These are phyloP conservation scores for Halichoerus grypus DNA, from an alignment of 2,113 vertebrate genomes.

Conservation along the genomic window DNA sequence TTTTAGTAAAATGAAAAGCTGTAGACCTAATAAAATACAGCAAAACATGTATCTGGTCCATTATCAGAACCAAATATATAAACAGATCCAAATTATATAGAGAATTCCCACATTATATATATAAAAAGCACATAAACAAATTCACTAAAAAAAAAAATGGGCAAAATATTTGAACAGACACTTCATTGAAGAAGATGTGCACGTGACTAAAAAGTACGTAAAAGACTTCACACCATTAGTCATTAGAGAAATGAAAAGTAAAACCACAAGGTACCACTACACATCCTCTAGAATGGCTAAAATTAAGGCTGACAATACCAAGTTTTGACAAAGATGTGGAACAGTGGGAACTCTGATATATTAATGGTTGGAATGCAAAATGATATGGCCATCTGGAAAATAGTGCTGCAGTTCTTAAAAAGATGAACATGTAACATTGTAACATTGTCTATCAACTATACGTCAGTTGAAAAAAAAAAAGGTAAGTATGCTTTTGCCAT, in stretches of 20 bases:
- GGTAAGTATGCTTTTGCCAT: neutral
- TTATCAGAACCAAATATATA: neutral
- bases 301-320: neutral
- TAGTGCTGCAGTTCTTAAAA: neutral
- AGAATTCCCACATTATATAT: neutral
- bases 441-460: neutral
- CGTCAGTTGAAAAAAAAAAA: neutral
- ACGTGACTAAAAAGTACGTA: neutral
- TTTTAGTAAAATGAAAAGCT: slow-evolving; percentile 44
- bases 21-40: neutral
- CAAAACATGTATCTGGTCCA: neutral
- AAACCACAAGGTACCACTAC: neutral
- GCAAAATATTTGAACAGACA: neutral
- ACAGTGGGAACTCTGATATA: neutral
- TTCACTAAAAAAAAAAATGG: neutral
- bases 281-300: neutral
- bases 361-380: neutral
- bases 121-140: neutral
- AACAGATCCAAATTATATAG: neutral
- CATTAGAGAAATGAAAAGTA: slow-evolving; percentile 28
- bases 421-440: neutral
- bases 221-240: neutral
- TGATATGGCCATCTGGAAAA: neutral
- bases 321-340: neutral
- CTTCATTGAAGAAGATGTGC: neutral